phyloP scores from a whole-genome alignment of 2,797 vertebrate species.

The Myripristis murdjan region DNA sequence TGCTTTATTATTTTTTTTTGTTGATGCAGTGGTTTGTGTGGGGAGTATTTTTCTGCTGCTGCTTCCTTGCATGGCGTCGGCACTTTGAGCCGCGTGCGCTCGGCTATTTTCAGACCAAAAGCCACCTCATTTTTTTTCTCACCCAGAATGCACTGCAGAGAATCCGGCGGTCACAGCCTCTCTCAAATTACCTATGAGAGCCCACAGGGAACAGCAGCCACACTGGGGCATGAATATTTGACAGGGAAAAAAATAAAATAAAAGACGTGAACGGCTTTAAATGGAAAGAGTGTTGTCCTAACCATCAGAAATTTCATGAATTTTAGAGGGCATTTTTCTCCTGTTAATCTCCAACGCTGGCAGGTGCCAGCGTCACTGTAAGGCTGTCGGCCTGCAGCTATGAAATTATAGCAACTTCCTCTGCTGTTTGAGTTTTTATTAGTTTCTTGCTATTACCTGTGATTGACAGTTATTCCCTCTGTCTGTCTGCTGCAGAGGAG shows the following conservation, averaged over 20 bases:
- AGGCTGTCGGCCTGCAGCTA: no score
- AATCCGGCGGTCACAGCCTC: not conserved
- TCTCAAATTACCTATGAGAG: not conserved
- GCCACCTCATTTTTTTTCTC: not conserved
- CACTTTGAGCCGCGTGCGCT: no score
- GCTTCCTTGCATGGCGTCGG: no score
- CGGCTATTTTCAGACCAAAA: not conserved
- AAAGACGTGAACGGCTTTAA: not conserved
- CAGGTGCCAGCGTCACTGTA: no score
- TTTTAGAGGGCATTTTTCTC: no score
- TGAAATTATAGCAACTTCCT: no score
- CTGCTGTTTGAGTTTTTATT: no score
- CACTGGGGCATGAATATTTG: not conserved
- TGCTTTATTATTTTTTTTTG: not conserved
- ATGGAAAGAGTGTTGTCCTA: no score
- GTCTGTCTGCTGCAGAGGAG: constrained; percentile 88
- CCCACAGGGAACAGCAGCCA: not conserved
- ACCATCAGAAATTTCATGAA: no score
- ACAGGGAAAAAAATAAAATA: not conserved
- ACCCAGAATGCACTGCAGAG: not conserved
- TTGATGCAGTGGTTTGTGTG: not conserved
- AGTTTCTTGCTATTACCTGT: not conserved
- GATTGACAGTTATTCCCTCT: not conserved
- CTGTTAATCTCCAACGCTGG: no score
- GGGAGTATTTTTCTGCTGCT: not conserved